A percentile compares a stretch with the other conserved stretches of the same genome.
Evolutionary conservation across 2,113 vertebrate species (phyloP).

Genomic region (Platysteira castanea): DNA sequence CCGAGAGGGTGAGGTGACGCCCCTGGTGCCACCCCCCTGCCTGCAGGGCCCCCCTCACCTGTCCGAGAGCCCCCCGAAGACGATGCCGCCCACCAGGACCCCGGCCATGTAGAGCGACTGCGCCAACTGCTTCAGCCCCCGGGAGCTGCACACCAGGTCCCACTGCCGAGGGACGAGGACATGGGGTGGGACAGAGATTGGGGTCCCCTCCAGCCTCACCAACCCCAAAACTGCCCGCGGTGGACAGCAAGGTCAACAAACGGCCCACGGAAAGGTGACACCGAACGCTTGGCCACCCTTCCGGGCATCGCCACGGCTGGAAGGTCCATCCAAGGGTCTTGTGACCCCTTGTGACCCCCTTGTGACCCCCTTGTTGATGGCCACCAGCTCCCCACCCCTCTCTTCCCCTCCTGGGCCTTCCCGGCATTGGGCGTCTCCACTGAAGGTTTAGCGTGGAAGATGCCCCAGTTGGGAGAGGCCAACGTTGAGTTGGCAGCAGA

Average conservation of each 20-base stretch:
- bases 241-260: accelerated
- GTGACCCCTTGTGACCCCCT: not conserved
- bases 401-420: no score
- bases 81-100: constrained; percentile 55
- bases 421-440: accelerated
- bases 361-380: not conserved
- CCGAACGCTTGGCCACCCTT: accelerated
- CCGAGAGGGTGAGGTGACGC: accelerated
- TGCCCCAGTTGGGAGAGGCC: not conserved
- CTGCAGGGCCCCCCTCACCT: constrained; percentile 6
- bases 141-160: constrained; percentile 68
- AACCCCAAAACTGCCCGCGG: accelerated
- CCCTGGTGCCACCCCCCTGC: not conserved
- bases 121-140: constrained; percentile 67
- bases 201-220: not conserved
- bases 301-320: accelerated
- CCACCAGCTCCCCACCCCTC: not conserved
- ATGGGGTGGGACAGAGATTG: accelerated
- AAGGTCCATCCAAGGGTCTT: not conserved
- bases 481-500: accelerated
- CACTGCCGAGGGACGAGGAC: constrained; percentile 5
- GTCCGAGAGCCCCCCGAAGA: constrained; percentile 67
- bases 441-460: accelerated
- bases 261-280: not conserved
- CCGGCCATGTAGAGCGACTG: constrained; percentile 73